Percentiles rank a stretch among this genome's conserved stretches.
Evolutionary conservation across 92 coral and sea anemone species (phyloP).

Genomic region (Epizoanthus fatuus): DNA sequence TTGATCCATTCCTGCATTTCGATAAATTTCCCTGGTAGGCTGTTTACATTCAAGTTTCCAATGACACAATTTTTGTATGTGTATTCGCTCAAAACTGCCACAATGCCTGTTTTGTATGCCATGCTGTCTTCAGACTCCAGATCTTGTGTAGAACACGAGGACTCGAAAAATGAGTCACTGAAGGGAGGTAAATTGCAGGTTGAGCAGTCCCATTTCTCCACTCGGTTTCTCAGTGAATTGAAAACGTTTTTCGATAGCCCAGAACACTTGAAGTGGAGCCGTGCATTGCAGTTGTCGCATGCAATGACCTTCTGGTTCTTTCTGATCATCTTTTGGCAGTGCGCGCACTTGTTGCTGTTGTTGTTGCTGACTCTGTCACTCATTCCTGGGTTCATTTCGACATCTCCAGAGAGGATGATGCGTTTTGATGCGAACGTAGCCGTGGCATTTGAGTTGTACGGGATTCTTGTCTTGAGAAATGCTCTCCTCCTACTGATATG

Average conservation of each 20-base stretch:
- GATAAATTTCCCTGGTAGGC: neutral
- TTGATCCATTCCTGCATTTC: neutral
- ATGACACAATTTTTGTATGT: constrained; percentile 21
- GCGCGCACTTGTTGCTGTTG: too few relatives aligned
- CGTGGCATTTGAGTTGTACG: too few relatives aligned
- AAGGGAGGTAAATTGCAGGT: constrained; percentile 37
- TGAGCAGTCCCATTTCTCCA: constrained; percentile 25
- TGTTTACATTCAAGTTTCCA: constrained; percentile 17
- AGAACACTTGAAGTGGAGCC: constrained; percentile 46
- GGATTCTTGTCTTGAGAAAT: too few relatives aligned
- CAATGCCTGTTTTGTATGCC: neutral
- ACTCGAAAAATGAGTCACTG: constrained; percentile 27
- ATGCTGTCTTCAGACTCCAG: neutral
- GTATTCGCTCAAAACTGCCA: neutral
- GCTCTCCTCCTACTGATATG: too few relatives aligned
- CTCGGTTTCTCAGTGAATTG: neutral
- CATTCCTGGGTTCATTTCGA: too few relatives aligned
- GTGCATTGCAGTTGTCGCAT: constrained; percentile 28
- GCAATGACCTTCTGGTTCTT: neutral
- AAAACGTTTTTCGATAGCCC: constrained; percentile 34
- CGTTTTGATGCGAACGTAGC: too few relatives aligned
- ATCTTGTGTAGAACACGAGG: constrained; percentile 2
- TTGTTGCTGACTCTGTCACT: too few relatives aligned
- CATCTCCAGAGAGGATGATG: too few relatives aligned
- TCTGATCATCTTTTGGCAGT: too few relatives aligned